Evolutionary conservation across 2,797 vertebrate genomes (phyloP), one percentile per base, ranked within the genome.

Genomic region (Pseudomugil gertrudae): DNA sequence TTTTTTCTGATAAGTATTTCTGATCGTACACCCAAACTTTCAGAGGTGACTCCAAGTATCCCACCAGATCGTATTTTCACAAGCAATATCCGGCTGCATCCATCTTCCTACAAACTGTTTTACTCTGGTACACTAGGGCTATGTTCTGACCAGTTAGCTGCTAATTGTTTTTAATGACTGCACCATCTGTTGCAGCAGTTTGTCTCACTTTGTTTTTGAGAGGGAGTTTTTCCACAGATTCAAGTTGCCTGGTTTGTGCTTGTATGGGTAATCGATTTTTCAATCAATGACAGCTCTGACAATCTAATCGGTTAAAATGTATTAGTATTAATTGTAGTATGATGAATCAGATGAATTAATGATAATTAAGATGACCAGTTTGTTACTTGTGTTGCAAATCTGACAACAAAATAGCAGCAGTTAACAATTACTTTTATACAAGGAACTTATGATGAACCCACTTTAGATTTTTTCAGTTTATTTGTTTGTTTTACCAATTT

Each of bases 101-200:
- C 60, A 32, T 57, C 60, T 57, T 57, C 45, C 68, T 63, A n/a
- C 47, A 58, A 51, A 64, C 23, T 45, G 54, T 58, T 29, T n/a
- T 54, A 58, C 55, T 43, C 27, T 40, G 29, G n/a, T 51, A 45
- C 26, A 57, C 48, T 33, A 3, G 35, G n/a, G 27, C 29, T 53
- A 59, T 56, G 52, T 59, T 59, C 21, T 59, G 65, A 68, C 48
- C 65, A 53, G 56, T 68, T 68, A 59, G 63, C 47, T n/a, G 27
- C 59, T 63, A 63, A 70, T 63, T 63, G 67, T 70, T 63, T 70
- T 70, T 52, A 57, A 63, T 51, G 60, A 51, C 40, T 45, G 35
- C 61, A 58, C 69, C 69, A 71, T 71, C 69, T 71, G 69, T 40
- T 48, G 48, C 45, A 21, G 66, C 57, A 35, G 29, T 17, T 52